These are phyloP conservation scores for Charaxes varanes DNA, from an alignment of 1,140 invertebrate species.

Conservation along the genomic window DNA sequence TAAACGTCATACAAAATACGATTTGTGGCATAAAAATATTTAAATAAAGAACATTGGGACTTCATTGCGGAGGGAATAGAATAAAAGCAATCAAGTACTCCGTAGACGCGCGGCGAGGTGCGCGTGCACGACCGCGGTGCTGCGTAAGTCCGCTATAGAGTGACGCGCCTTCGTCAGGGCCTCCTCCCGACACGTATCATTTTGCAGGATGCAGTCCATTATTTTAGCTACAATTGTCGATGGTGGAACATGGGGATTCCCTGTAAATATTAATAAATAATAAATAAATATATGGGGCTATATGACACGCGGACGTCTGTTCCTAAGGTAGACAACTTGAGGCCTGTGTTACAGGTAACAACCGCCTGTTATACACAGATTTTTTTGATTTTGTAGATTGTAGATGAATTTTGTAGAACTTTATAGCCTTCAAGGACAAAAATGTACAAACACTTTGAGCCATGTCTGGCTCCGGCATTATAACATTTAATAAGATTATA, in stretches of 20 bases:
- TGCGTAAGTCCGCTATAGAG: constrained; percentile 61
- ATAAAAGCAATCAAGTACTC: constrained; percentile 19
- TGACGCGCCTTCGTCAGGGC: constrained; percentile 51
- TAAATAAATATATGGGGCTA: constrained; percentile 2
- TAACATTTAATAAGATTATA: too few relatives aligned
- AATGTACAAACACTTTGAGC: too few relatives aligned
- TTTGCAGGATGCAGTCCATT: constrained; percentile 67
- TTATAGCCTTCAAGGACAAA: too few relatives aligned
- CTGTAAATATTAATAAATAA: constrained; percentile 36
- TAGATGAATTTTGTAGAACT: too few relatives aligned
- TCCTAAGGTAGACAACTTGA: too few relatives aligned
- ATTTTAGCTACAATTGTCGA: constrained; percentile 75
- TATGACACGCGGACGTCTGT: too few relatives aligned
- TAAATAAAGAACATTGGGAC: constrained; percentile 2
- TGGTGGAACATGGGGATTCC: constrained; percentile 73
- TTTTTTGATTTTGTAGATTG: too few relatives aligned
- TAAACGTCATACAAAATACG: background rate
- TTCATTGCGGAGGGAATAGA: constrained; percentile 3
- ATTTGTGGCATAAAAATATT: background rate
- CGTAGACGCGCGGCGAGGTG: constrained; percentile 27
- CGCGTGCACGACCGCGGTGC: constrained; percentile 32
- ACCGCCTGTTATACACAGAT: too few relatives aligned
- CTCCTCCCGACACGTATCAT: constrained; percentile 56
- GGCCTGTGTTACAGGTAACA: too few relatives aligned
- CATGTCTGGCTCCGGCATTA: too few relatives aligned